phyloP scores from a whole-genome alignment of 2,797 vertebrate genomes.

The Carapus acus region DNA sequence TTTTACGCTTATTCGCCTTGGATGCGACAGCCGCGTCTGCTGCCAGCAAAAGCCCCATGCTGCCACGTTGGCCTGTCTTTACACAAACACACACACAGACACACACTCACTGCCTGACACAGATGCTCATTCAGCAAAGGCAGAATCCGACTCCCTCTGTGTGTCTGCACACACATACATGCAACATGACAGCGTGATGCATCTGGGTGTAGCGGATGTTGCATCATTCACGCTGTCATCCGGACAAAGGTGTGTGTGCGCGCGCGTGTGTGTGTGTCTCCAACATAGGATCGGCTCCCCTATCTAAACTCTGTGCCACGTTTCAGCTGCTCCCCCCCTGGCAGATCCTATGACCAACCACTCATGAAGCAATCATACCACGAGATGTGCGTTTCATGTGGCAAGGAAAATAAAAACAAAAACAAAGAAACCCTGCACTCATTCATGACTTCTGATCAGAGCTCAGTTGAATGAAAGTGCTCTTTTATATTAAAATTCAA shows the following conservation, averaged over 20 bases:
- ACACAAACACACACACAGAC: slow-evolving; percentile 27
- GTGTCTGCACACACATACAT: slow-evolving; percentile 16
- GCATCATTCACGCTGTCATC: too few species aligned
- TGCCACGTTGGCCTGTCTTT: slow-evolving; percentile 17
- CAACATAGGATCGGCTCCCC: too few species aligned
- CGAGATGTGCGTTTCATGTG: slow-evolving; percentile 19
- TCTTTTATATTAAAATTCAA: slow-evolving; percentile 53
- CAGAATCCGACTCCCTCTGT: slow-evolving; percentile 21
- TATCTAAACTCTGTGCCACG: too few species aligned
- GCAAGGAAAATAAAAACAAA: too few species aligned
- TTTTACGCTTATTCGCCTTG: slow-evolving; percentile 13
- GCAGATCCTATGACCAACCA: too few species aligned
- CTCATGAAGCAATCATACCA: slow-evolving; percentile 30
- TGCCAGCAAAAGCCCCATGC: slow-evolving; percentile 26
- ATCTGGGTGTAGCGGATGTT: slow-evolving; percentile 24
- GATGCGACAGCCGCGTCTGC: not conserved
- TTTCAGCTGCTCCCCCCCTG: too few species aligned
- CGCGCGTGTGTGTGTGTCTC: too few species aligned
- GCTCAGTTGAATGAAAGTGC: slow-evolving; percentile 46
- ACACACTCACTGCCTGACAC: too few species aligned
- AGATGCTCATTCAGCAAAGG: slow-evolving; percentile 31
- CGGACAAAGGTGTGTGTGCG: too few species aligned
- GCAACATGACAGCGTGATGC: slow-evolving; percentile 22
- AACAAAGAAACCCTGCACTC: slow-evolving; percentile 21
- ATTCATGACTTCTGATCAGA: slow-evolving; percentile 54